Evolutionary conservation across 2,797 vertebrate genomes (phyloP).

Genomic region (Dromococcyx pavoninus): DNA sequence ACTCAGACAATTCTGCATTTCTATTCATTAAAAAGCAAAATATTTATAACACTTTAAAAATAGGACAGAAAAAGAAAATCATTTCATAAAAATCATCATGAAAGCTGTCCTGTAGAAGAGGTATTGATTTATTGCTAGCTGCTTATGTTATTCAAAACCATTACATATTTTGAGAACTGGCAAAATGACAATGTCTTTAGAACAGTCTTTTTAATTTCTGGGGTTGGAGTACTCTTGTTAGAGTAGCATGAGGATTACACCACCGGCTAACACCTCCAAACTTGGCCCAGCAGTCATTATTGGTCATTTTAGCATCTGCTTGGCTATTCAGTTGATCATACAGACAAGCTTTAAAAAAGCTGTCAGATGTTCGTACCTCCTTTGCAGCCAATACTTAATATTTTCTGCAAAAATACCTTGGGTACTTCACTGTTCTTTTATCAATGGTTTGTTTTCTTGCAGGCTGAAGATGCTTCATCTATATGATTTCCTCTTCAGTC

Average conservation of each 20-base stretch:
- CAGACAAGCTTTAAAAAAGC: not conserved
- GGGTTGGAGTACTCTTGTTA: not conserved
- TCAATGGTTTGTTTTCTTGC: not conserved
- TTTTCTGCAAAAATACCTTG: not conserved
- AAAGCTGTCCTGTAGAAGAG: not conserved
- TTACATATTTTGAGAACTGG: not conserved
- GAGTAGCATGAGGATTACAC: not conserved
- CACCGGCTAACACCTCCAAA: not conserved
- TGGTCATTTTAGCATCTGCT: not conserved
- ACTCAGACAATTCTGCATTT: not conserved
- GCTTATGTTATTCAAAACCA: not conserved
- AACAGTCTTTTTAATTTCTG: not conserved
- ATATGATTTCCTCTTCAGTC: constrained; percentile 40
- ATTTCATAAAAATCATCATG: not conserved
- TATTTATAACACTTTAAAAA: not conserved
- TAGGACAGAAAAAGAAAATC: not conserved
- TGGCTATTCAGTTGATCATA: not conserved
- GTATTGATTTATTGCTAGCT: not conserved
- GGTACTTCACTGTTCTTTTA: not conserved
- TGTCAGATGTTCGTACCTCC: not conserved
- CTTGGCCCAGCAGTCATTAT: not conserved
- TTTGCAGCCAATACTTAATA: not conserved
- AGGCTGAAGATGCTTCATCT: constrained; percentile 62
- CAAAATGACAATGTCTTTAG: not conserved
- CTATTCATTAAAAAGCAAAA: not conserved